These are phyloP conservation scores for Ypsolopha scabrella DNA, from an alignment of 2,888 invertebrate species.

Conservation along the genomic window DNA sequence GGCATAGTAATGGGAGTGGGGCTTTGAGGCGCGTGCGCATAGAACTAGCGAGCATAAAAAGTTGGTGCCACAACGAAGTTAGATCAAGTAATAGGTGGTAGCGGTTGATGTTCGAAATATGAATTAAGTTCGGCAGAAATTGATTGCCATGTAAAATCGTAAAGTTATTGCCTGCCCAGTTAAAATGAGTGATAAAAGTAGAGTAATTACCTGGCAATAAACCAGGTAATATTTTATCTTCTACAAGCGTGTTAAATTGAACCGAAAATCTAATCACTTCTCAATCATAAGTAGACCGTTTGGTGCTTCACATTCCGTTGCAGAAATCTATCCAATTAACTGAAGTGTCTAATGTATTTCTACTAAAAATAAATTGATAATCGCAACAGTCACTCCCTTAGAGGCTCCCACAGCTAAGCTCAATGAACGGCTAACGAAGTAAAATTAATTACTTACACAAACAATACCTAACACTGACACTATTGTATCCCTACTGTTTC, in stretches of 20 bases:
- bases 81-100: conserved; percentile 37
- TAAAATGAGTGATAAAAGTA: no score
- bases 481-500: background rate
- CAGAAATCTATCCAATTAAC: no score
- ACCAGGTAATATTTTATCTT: no score
- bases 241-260: no score
- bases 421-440: conserved; percentile 48
- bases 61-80: no score
- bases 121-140: no score
- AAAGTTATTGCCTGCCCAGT: no score
- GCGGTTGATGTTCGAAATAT: background rate
- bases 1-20: conserved; percentile 35
- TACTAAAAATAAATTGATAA: conserved; percentile 12
- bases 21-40: conserved; percentile 42
- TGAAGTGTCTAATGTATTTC: background rate
- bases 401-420: conserved; percentile 13
- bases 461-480: background rate
- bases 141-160: no score
- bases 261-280: no score
- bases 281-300: no score
- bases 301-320: no score
- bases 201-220: no score
- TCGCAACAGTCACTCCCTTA: conserved; percentile 17
- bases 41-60: conserved; percentile 30
- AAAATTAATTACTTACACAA: conserved; percentile 46